phyloP scores from a whole-genome alignment of 1,140 invertebrate genomes.

The Drosophila repletoides region DNA sequence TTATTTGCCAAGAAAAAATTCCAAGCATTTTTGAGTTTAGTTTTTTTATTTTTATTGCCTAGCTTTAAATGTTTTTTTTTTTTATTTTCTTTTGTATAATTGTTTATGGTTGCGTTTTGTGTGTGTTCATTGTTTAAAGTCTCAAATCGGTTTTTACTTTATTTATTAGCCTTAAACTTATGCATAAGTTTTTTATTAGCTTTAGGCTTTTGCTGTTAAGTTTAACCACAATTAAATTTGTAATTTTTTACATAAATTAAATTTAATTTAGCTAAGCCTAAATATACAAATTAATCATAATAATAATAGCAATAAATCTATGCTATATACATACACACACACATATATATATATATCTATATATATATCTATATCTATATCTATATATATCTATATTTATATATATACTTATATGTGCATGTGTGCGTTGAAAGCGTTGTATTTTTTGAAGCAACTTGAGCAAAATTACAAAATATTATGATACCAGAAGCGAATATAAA shows the following conservation, averaged over 20 bases:
- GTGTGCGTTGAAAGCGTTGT: constrained; percentile 49
- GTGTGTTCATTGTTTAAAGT: constrained; percentile 37
- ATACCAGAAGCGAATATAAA: constrained; percentile 19
- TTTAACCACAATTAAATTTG: constrained; percentile 53
- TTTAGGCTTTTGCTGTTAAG: constrained; percentile 53
- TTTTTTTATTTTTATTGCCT: constrained; percentile 42
- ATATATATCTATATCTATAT: too few species aligned
- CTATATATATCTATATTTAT: constrained; percentile 22
- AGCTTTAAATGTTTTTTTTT: constrained; percentile 71
- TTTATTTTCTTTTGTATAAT: constrained; percentile 63
- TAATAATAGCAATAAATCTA: not conserved
- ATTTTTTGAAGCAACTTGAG: constrained; percentile 67
- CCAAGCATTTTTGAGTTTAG: constrained; percentile 67
- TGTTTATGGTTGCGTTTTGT: constrained; percentile 27
- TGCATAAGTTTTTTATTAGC: constrained; percentile 2
- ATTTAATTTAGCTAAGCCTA: constrained; percentile 48
- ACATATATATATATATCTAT: not conserved
- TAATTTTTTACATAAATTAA: constrained; percentile 47
- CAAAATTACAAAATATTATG: constrained; percentile 44
- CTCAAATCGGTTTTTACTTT: constrained; percentile 10
- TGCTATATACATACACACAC: too few species aligned
- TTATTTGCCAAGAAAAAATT: constrained; percentile 58
- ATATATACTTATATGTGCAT: constrained; percentile 18
- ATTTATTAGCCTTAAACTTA: not conserved
- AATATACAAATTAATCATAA: constrained; percentile 43